Percentiles rank a stretch among this genome's conserved stretches.
Evolutionary conservation across 2,888 invertebrate genomes (phyloP).

Genomic region (Pediacus dermestoides): DNA sequence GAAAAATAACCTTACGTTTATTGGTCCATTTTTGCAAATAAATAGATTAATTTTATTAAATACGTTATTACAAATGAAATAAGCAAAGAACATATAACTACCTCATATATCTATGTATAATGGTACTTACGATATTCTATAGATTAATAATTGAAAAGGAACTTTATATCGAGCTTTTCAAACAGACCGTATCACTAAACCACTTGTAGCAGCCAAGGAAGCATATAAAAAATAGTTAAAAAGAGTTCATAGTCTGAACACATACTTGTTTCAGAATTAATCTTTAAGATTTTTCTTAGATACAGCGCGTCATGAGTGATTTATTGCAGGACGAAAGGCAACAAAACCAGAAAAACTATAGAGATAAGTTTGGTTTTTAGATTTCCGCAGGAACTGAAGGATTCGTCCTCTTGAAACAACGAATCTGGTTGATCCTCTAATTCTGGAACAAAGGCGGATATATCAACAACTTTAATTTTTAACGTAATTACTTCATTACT

Average conservation of each 20-base stretch:
- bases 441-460: conserved; percentile 37
- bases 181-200: conserved; percentile 30
- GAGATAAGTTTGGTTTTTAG: conserved; percentile 29
- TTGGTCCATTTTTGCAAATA: too few species aligned
- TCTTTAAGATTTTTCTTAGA: conserved; percentile 19
- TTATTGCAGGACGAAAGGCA: conserved; percentile 40
- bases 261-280: conserved; percentile 22
- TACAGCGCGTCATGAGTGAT: conserved; percentile 28
- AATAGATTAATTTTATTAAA: too few species aligned
- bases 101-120: too few species aligned
- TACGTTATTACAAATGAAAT: too few species aligned
- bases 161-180: conserved; percentile 2
- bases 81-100: too few species aligned
- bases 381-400: conserved; percentile 28
- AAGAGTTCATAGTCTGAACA: conserved; percentile 27
- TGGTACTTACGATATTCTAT: too few species aligned
- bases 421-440: conserved; percentile 39
- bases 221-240: conserved; percentile 40
- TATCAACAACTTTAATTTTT: too few species aligned
- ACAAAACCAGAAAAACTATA: conserved; percentile 32
- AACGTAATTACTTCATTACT: too few species aligned
- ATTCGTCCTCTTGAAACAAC: conserved; percentile 38
- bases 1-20: too few species aligned
- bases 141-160: too few species aligned
- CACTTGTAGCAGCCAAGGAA: conserved; percentile 36